phyloP scores from a whole-genome alignment of 1,140 invertebrate genomes.

The Conus ventricosus region DNA sequence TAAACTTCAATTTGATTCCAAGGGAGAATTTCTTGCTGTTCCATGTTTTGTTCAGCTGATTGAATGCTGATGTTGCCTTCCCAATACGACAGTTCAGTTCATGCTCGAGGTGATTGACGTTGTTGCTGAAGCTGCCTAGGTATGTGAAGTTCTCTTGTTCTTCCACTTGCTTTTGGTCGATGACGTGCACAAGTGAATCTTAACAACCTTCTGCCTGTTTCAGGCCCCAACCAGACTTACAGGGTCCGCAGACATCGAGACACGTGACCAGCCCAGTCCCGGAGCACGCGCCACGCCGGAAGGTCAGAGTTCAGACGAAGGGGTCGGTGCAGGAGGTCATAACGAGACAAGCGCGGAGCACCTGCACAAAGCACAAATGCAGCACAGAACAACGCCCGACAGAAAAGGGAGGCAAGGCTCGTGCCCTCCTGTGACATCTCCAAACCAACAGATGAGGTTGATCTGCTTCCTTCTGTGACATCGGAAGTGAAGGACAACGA shows the following conservation, averaged over 20 bases:
- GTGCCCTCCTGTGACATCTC: neutral
- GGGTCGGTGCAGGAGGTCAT: neutral
- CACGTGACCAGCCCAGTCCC: neutral
- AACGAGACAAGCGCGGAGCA: neutral
- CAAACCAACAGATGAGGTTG: neutral
- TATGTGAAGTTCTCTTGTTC: too few species aligned
- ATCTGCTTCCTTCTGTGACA: neutral
- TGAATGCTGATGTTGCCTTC: too few species aligned
- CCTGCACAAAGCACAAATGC: neutral
- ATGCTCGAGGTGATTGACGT: too few species aligned
- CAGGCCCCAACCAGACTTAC: neutral
- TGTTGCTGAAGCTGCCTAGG: too few species aligned
- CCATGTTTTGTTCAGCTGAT: too few species aligned
- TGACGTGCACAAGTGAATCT: neutral
- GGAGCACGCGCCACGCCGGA: conserved; percentile 2
- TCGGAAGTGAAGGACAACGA: neutral
- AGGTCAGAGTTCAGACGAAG: conserved; percentile 15
- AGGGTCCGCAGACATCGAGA: neutral
- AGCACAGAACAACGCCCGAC: neutral
- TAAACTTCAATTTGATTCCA: too few species aligned
- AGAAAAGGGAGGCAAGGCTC: neutral
- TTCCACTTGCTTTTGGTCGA: too few species aligned
- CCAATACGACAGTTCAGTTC: too few species aligned
- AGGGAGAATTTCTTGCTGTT: too few species aligned
- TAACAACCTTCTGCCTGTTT: neutral